Evolutionary conservation across 2,113 vertebrate genomes (phyloP), one percentile per base, ranked within the genome.

Genomic region (Chauna torquata): DNA sequence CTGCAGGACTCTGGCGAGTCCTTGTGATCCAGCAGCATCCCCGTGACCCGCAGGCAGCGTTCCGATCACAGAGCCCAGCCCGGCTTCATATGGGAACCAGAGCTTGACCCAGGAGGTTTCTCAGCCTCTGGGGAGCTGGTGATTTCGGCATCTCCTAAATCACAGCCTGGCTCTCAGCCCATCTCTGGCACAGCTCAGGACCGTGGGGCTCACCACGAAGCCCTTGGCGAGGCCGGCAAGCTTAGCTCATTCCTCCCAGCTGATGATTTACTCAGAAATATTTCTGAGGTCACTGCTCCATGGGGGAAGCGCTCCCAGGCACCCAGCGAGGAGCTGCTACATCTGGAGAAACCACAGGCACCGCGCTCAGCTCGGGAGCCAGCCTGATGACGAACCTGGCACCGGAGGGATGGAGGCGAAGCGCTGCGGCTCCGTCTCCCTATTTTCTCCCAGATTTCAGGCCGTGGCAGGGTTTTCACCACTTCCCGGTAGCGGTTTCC

Each of bases 401-500:
- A 62, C 92, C 94, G 82, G 77, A 85, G 74, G 36, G 62, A 40
- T 14, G 11, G 77, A 40, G 54, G 61, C 74, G 11, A 15, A 86
- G 42, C 2, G 25, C 65, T 25, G 89, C 72, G 1, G 1, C 81
- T 75, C 93, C 50, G 92, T 69, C 88, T 72, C 77, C 58, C 77
- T 61, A 24, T 64, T 45, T 19, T 55, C 86, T 68, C 88, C 27
- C 3, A 3, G 61, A 76, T 89, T 95, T 91, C 61, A 71, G 69
- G 32, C 72, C 0, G 0, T 40, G 20, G 28, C 32, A 16, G 22
- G 47, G 83, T n/a, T 92, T 81, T 90, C 55, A 92, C 89, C 86
- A 94, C 71, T 97, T 96, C 70, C 88, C 23, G 0, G 40, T 66
- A 49, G 94, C 22, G 64, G 79, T 96, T 97, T 96, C 91, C 94